Evolutionary conservation across 2,888 invertebrate species (phyloP).

Genomic region (Lissocephala sabroskyi): DNA sequence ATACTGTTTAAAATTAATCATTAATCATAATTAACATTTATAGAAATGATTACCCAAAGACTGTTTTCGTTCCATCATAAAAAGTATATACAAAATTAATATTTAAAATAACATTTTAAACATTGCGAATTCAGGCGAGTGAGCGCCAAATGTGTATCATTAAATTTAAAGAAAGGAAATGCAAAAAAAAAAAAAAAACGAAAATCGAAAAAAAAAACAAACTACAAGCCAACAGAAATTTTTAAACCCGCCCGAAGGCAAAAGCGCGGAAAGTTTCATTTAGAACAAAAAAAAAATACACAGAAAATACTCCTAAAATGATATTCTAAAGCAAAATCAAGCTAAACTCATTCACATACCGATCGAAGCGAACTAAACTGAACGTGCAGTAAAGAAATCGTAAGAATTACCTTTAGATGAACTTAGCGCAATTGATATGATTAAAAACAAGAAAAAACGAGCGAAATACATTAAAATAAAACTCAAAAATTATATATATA

Average conservation of each 20-base stretch:
- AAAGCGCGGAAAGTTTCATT: too few relatives aligned
- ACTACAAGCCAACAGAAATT: background rate
- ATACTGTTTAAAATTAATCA: constrained; percentile 13
- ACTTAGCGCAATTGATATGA: constrained; percentile 72
- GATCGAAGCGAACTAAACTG: constrained; percentile 10
- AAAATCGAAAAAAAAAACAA: constrained; percentile 4
- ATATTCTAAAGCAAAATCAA: constrained; percentile 49
- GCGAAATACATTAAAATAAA: constrained; percentile 32
- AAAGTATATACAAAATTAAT: constrained; percentile 29
- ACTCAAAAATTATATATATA: constrained; percentile 22
- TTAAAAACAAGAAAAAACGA: constrained; percentile 39
- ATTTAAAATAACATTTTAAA: constrained; percentile 38
- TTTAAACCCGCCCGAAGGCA: background rate
- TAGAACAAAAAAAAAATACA: constrained; percentile 6
- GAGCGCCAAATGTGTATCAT: constrained; percentile 36
- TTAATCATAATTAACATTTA: constrained; percentile 47
- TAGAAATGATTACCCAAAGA: constrained; percentile 72
- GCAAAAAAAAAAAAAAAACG: constrained; percentile 13
- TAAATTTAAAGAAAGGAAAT: constrained; percentile 18
- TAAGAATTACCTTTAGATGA: constrained; percentile 70
- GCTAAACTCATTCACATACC: constrained; percentile 26
- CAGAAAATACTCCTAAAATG: constrained; percentile 48
- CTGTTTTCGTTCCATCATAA: constrained; percentile 74
- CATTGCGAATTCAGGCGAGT: constrained; percentile 28
- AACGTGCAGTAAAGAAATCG: constrained; percentile 15